These are phyloP conservation scores for Larimichthys crocea DNA, from an alignment of 2,113 vertebrate genomes.

Conservation along the genomic window DNA sequence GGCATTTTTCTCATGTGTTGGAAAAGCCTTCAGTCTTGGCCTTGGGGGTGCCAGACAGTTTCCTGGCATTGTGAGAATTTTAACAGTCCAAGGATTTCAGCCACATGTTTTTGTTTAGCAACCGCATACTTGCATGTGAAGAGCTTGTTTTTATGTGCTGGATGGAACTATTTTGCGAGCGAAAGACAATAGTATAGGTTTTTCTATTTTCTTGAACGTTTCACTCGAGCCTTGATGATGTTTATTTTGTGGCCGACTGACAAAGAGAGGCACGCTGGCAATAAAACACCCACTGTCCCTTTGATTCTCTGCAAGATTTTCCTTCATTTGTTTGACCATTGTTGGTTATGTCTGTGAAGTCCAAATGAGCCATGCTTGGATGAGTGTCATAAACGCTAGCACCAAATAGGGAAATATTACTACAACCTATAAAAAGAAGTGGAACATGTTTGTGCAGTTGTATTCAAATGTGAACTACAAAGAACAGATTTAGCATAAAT, in stretches of 20 bases:
- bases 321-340: slow-evolving; percentile 64
- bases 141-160: slow-evolving; percentile 73
- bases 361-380: slow-evolving; percentile 13
- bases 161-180: slow-evolving; percentile 66
- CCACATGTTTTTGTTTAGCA: slow-evolving; percentile 70
- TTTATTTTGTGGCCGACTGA: slow-evolving; percentile 63
- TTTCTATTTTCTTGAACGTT: slow-evolving; percentile 58
- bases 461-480: slow-evolving; percentile 7
- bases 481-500: neutral
- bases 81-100: slow-evolving; percentile 71
- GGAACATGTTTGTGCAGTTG: neutral
- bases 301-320: slow-evolving; percentile 54
- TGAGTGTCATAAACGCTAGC: slow-evolving; percentile 14
- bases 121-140: slow-evolving; percentile 73
- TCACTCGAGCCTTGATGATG: slow-evolving; percentile 59
- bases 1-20: slow-evolving; percentile 21
- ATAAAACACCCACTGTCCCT: slow-evolving; percentile 56
- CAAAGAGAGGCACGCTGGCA: slow-evolving; percentile 46
- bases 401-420: slow-evolving; percentile 12
- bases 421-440: neutral
- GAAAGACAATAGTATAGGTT: slow-evolving; percentile 69
- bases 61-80: slow-evolving; percentile 81
- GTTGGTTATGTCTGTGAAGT: slow-evolving; percentile 44
- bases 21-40: slow-evolving; percentile 56
- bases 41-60: slow-evolving; percentile 69